Conservation (phyloP, 2,888 invertebrate genomes). For the Pteria penguin region DNA sequence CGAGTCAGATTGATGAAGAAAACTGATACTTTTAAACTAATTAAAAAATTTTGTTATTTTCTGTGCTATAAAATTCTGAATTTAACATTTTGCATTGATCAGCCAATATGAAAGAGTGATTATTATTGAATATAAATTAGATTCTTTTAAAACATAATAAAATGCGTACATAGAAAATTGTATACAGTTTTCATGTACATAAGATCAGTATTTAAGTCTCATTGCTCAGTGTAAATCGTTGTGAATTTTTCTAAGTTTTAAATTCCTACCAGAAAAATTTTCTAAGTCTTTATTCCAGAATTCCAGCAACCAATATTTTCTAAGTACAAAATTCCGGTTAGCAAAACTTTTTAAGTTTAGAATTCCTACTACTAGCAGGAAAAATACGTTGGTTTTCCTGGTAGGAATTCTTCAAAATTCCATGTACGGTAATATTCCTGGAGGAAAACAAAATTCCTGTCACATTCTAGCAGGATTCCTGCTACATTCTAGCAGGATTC, state of each 20-base stretch:
- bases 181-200: not conserved
- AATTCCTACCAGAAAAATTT: not conserved
- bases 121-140: not conserved
- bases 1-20: not conserved
- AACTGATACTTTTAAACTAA: not conserved
- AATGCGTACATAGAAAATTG: not conserved
- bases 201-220: not conserved
- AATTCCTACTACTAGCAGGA: not conserved
- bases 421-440: not conserved
- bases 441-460: not conserved
- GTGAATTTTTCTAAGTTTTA: not conserved
- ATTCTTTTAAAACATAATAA: not conserved
- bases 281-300: not conserved
- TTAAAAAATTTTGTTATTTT: not conserved
- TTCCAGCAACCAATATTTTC: not conserved
- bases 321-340: not conserved
- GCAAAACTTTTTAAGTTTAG: not conserved
- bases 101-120: not conserved
- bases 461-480: not conserved
- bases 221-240: not conserved
- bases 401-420: not conserved
- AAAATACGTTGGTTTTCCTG: not conserved
- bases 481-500: not conserved
- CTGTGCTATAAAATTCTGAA: not conserved
- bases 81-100: not conserved